Percentiles rank a stretch among this genome's conserved stretches.
Conservation (phyloP, 2,113 vertebrate species). For the Greenwoodochromis staneri region DNA sequence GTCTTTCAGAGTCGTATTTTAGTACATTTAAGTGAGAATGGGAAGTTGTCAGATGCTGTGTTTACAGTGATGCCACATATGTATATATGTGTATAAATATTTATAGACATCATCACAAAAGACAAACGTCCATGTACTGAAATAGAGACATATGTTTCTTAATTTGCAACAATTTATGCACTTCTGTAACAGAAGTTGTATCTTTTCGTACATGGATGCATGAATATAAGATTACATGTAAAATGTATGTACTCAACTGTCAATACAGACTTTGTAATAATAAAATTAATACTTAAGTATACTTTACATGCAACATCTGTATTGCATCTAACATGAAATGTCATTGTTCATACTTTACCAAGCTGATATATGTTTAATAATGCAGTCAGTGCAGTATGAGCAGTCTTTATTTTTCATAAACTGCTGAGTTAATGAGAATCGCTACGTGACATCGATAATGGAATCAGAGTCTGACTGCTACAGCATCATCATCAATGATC, state of each 20-base stretch:
- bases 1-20: background rate
- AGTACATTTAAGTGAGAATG: accelerated
- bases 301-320: background rate
- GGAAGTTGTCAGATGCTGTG: background rate
- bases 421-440: background rate
- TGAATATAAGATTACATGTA: background rate
- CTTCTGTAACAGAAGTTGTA: background rate
- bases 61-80: background rate
- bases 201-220: background rate
- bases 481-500: accelerated
- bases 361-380: background rate
- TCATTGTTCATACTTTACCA: background rate
- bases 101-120: background rate
- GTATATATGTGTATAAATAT: background rate
- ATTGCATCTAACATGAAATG: background rate
- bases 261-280: background rate
- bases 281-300: accelerated
- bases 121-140: accelerated
- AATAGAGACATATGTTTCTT: background rate
- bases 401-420: background rate
- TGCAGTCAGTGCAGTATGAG: background rate
- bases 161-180: background rate
- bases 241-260: background rate
- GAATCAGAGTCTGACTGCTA: background rate
- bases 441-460: accelerated